A percentile compares a stretch with the other conserved stretches of the same genome.
Conservation (phyloP, 2,113 vertebrate species). For the Abramis brama region DNA sequence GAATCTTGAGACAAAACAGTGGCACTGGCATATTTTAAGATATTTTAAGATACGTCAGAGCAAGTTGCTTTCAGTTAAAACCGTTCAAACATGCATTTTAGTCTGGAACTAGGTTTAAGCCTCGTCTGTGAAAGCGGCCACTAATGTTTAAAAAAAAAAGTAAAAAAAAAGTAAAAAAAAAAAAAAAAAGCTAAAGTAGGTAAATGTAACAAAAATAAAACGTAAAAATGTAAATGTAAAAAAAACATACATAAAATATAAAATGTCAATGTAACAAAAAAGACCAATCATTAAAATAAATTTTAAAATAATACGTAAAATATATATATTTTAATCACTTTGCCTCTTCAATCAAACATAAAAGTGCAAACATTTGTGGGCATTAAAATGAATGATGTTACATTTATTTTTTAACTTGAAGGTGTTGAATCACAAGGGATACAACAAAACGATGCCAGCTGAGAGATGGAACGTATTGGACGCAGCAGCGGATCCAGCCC, state of each 20-base stretch:
- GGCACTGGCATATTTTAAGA: too few relatives aligned
- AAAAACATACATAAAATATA: background rate
- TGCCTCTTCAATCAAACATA: background rate
- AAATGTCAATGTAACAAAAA: background rate
- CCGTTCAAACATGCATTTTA: too few relatives aligned
- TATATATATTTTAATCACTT: background rate
- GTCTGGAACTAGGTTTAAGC: too few relatives aligned
- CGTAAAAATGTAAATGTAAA: too few relatives aligned
- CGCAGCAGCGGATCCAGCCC: background rate
- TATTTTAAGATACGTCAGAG: too few relatives aligned
- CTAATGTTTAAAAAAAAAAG: conserved; percentile 42
- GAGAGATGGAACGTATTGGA: background rate
- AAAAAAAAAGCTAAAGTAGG: too few relatives aligned
- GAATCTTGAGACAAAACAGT: too few relatives aligned
- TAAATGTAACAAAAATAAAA: too few relatives aligned
- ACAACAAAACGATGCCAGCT: background rate
- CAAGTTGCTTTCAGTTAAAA: too few relatives aligned
- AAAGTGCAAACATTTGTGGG: background rate
- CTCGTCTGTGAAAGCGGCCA: too few relatives aligned
- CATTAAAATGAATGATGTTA: background rate
- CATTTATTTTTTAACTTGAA: background rate
- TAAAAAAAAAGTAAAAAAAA: background rate
- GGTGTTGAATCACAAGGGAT: background rate
- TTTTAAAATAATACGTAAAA: background rate
- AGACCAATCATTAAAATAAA: background rate